These are phyloP conservation scores for Gymnocypris eckloni DNA, from an alignment of 2,797 vertebrate genomes.

Conservation along the genomic window DNA sequence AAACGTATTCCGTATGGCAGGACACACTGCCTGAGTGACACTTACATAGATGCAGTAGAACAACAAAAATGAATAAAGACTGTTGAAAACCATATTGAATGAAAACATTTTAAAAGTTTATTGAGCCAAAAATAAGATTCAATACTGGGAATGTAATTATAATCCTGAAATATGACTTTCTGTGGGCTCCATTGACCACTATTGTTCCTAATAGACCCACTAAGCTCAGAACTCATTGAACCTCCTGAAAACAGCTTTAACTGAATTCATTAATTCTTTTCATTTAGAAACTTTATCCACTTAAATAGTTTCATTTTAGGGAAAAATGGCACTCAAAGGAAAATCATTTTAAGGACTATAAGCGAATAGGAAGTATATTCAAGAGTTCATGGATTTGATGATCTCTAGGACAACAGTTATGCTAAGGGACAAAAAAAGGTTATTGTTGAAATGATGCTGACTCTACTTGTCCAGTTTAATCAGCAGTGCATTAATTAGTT, in stretches of 20 bases:
- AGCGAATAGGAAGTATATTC: background rate
- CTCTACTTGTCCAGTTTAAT: background rate
- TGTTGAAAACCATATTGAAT: background rate
- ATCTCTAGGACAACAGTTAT: background rate
- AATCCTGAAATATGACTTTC: background rate
- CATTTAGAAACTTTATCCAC: background rate
- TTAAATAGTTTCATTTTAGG: background rate
- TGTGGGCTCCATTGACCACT: background rate
- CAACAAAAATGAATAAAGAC: background rate
- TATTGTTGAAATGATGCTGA: no score
- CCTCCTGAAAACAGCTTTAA: background rate
- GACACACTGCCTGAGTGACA: background rate
- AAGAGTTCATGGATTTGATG: background rate
- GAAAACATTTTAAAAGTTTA: conserved; percentile 7
- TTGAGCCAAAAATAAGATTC: background rate
- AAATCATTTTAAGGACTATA: background rate
- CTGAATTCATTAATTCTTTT: background rate
- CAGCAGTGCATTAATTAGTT: background rate
- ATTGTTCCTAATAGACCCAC: background rate
- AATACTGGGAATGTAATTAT: background rate
- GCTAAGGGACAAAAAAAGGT: background rate
- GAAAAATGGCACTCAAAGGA: background rate
- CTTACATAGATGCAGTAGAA: background rate
- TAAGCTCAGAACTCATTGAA: background rate
- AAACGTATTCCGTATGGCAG: background rate